Conservation (phyloP, 2,888 invertebrate genomes). For the Luperina testacea region DNA sequence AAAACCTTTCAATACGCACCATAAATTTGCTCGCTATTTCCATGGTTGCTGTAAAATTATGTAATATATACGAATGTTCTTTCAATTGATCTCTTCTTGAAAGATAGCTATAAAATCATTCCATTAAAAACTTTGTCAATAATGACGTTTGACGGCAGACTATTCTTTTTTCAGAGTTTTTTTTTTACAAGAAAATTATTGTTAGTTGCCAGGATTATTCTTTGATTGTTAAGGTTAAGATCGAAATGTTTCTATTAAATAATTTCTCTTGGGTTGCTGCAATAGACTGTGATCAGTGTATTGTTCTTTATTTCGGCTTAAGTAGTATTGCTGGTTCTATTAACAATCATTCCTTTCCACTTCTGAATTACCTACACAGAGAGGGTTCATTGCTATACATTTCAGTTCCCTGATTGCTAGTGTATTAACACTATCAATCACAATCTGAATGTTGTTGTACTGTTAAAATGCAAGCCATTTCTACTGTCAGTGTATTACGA, state of each 20-base stretch:
- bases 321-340: background rate
- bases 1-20: conserved; percentile 70
- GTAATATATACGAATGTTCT: background rate
- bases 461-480: too few species aligned
- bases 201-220: conserved; percentile 9
- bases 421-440: too few species aligned
- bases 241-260: background rate
- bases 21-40: conserved; percentile 86
- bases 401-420: background rate
- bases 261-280: background rate
- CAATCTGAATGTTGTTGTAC: too few species aligned
- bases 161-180: background rate
- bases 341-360: background rate
- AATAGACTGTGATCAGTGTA: background rate
- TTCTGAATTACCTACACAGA: background rate
- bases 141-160: conserved; percentile 4
- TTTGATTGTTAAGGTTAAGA: background rate
- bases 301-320: background rate
- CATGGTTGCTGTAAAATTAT: conserved; percentile 69
- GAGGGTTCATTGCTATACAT: background rate
- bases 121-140: conserved; percentile 47
- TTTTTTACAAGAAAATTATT: background rate
- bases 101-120: conserved; percentile 42
- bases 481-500: too few species aligned
- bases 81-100: conserved; percentile 2